Percentiles rank a stretch among this genome's conserved stretches.
These are phyloP conservation scores for Falco peregrinus DNA, from an alignment of 2,797 vertebrate species.

Conservation along the genomic window DNA sequence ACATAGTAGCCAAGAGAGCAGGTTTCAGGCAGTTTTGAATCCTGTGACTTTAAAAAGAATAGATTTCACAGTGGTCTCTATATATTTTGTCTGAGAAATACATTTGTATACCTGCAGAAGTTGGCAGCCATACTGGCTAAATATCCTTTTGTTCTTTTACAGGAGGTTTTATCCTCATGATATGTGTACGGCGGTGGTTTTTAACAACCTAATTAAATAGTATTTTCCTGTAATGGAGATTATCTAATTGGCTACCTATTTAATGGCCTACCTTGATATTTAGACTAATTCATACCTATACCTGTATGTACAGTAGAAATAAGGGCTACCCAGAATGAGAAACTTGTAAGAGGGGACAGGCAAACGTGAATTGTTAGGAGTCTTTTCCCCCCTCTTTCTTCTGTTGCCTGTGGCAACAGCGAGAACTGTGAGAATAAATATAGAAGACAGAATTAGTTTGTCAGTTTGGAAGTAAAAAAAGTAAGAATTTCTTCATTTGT, in stretches of 20 bases:
- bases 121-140: background rate
- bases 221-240: background rate
- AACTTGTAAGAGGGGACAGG: background rate
- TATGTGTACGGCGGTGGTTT: background rate
- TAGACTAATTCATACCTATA: background rate
- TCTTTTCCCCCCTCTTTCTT: background rate
- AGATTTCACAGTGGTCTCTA: background rate
- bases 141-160: background rate
- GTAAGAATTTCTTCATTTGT: background rate
- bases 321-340: background rate
- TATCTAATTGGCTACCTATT: slow-evolving; percentile 2
- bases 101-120: background rate
- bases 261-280: background rate
- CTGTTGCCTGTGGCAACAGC: background rate
- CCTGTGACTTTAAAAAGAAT: background rate
- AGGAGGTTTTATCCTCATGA: background rate
- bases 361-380: background rate
- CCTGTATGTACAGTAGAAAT: background rate
- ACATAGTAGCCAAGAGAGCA: background rate
- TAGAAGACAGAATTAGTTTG: background rate
- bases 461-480: background rate
- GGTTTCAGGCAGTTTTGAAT: background rate
- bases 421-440: background rate
- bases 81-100: background rate
- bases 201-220: slow-evolving; percentile 7